phyloP scores from a whole-genome alignment of 2,797 vertebrate genomes.

The Cyprinella venusta region DNA sequence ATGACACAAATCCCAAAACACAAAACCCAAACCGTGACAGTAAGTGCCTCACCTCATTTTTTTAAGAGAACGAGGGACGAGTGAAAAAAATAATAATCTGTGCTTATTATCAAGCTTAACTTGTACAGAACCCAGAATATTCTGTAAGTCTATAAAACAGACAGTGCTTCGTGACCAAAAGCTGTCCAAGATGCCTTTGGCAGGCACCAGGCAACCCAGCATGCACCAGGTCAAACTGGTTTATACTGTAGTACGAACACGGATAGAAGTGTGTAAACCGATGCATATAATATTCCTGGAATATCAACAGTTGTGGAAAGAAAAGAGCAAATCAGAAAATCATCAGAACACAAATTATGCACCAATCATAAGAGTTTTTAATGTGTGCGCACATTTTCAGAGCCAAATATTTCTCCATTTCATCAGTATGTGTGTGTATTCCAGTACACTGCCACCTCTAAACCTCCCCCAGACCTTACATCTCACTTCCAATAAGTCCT shows the following conservation, averaged over 20 bases:
- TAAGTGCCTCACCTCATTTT: background rate
- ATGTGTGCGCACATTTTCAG: background rate
- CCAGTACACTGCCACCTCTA: constrained; percentile 49
- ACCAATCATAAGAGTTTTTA: background rate
- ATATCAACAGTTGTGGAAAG: constrained; percentile 1
- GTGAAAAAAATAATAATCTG: background rate
- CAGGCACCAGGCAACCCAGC: background rate
- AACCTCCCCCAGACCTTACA: background rate
- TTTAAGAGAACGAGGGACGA: background rate
- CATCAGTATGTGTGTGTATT: constrained; percentile 17
- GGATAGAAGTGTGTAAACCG: background rate
- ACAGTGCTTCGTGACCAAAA: background rate
- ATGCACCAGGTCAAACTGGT: background rate
- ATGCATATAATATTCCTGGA: background rate
- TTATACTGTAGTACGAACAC: background rate
- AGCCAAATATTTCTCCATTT: constrained; percentile 5
- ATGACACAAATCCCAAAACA: too few relatives aligned
- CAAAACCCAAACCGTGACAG: too few relatives aligned
- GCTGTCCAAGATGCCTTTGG: background rate
- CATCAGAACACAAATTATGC: background rate
- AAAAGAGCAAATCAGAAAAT: background rate
- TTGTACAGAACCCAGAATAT: background rate
- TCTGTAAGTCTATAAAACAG: background rate
- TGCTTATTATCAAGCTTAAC: background rate
- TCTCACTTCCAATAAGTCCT: constrained; percentile 30